Conservation (phyloP, 2,888 invertebrate genomes). For the Acleris literana region DNA sequence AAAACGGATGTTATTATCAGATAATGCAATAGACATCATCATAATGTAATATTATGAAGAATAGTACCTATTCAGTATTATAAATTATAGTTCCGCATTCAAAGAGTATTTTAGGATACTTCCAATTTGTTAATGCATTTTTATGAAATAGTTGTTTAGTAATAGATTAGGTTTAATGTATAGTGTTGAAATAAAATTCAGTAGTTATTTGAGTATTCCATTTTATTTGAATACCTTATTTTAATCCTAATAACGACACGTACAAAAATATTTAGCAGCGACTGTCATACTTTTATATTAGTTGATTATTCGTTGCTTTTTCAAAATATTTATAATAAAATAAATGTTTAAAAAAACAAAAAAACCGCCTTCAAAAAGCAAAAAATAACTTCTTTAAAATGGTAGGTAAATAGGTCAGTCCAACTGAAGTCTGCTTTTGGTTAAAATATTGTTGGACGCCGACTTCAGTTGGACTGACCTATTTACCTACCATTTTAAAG, state of each 20-base stretch:
- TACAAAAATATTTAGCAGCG: conserved; percentile 14
- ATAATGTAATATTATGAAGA: conserved; percentile 33
- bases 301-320: too few species aligned
- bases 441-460: too few species aligned
- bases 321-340: too few species aligned
- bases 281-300: too few species aligned
- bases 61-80: conserved; percentile 35
- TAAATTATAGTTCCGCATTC: conserved; percentile 56
- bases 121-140: conserved; percentile 68
- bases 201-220: conserved; percentile 32
- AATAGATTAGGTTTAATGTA: conserved; percentile 35
- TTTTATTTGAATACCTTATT: conserved; percentile 26
- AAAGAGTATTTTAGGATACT: conserved; percentile 76
- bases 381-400: too few species aligned
- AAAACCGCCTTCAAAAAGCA: too few species aligned
- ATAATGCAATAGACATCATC: conserved; percentile 32
- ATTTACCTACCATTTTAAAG: too few species aligned
- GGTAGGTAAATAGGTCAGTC: too few species aligned
- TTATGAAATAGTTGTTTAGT: conserved; percentile 39
- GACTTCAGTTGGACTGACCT: too few species aligned
- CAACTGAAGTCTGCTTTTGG: too few species aligned
- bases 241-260: conserved; percentile 7
- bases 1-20: conserved; percentile 4
- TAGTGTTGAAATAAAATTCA: conserved; percentile 33
- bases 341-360: too few species aligned